Evolutionary conservation across 1,140 invertebrate species (phyloP).

Genomic region (Megalopta genalis): DNA sequence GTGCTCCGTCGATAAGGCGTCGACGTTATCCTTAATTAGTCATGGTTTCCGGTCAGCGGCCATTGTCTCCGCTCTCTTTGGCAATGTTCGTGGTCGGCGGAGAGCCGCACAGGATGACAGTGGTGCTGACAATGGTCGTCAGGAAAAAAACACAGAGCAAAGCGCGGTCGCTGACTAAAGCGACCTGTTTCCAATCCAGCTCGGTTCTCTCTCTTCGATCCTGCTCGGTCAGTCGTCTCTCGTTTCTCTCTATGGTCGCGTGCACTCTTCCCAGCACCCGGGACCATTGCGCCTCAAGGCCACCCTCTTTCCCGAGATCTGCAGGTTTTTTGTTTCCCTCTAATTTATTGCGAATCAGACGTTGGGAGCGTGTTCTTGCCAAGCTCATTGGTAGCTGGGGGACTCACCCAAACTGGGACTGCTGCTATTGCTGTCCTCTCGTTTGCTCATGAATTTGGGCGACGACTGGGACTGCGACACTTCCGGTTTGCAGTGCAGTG

Average conservation of each 20-base stretch:
- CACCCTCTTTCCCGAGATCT: slow-evolving; percentile 75
- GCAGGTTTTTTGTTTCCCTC: neutral
- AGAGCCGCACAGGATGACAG: slow-evolving; percentile 83
- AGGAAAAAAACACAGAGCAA: slow-evolving; percentile 86
- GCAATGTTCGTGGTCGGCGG: slow-evolving; percentile 68
- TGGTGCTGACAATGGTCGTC: slow-evolving; percentile 83
- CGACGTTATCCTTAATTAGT: neutral
- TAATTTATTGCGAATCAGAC: neutral
- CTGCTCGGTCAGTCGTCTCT: slow-evolving; percentile 84
- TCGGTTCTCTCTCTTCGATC: slow-evolving; percentile 84
- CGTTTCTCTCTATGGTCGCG: slow-evolving; percentile 86
- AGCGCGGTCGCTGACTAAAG: slow-evolving; percentile 85
- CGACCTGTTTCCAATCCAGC: slow-evolving; percentile 89
- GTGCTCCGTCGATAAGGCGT: too few relatives aligned
- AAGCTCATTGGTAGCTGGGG: neutral
- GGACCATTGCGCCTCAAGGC: slow-evolving; percentile 83
- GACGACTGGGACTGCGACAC: slow-evolving; percentile 59
- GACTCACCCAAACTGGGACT: slow-evolving; percentile 67
- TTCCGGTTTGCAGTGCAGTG: slow-evolving; percentile 69
- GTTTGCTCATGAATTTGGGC: slow-evolving; percentile 64
- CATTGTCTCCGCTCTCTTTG: slow-evolving; percentile 47
- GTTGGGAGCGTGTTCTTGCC: neutral
- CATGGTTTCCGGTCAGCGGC: neutral
- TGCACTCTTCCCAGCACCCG: slow-evolving; percentile 85
- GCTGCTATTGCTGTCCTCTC: slow-evolving; percentile 63